Base-by-base conservation (phyloP, 2,888 invertebrate species). In the Slavum lentiscoides region DNA sequence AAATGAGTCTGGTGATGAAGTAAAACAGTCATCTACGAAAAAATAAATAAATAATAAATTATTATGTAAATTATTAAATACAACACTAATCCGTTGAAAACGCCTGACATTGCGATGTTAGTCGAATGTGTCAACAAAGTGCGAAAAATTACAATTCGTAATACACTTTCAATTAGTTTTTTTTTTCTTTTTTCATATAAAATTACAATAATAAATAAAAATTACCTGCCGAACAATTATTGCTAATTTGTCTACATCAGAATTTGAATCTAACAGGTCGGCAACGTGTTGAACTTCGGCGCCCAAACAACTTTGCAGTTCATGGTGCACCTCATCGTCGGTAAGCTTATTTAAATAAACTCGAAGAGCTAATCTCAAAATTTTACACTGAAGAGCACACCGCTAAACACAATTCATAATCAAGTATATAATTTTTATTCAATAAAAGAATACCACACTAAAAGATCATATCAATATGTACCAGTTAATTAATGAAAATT, bases 1-100 rank as follows among this genome's bases (percentile, higher is more conserved):
- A 85, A 77, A 30, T 84, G 82, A 37, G 82, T 83, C 68, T 85
- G 85, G 74, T 85, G 84, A 55, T 84, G 83, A 21, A 85, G 82
- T 23, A 85, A 73, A 39, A 83, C 82, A 1, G 84, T 84, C 84
- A 85, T 84, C 85, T 85, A 82, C 4, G 69, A 59, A 17, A 53
- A 55, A 43, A 62, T 17, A 21, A 19, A 6, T 19, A 9, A 49
- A 49, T 49, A 49, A 49, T 49, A 49, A 49, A 49, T 15, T 11
- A 11, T 11, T 49, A 49, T 49, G 15, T 49, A 49, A 49, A 49
- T 49, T 13, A 49, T 13, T 13, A 49, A 49, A 49, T 49, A 49
- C 3, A 15, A 49, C 49, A 49, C 49, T 49, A 49, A 49, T 49
- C 15, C 49, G 49, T 49, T 49, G 49, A 49, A 3, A 13, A 49